Evolutionary conservation across 2,113 vertebrate species (phyloP).

Genomic region (Piprites chloris): DNA sequence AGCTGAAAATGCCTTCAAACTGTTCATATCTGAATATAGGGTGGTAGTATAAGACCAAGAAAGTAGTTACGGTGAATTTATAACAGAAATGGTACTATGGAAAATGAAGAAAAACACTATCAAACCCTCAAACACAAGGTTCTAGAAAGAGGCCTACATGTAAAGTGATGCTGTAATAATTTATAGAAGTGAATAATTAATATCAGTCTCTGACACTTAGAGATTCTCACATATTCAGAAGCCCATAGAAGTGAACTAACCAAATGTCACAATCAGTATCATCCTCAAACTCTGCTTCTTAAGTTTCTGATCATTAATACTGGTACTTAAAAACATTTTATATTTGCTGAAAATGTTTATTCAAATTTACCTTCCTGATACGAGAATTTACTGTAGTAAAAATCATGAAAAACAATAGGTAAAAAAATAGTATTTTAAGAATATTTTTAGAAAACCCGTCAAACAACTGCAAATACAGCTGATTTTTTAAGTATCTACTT

Average conservation of each 20-base stretch:
- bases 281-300: background rate
- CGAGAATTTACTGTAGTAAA: constrained; percentile 51
- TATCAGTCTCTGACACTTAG: constrained; percentile 2
- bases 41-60: constrained; percentile 20
- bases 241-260: background rate
- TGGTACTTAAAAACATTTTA: constrained; percentile 50
- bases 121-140: constrained; percentile 5
- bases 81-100: constrained; percentile 40
- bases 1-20: constrained; percentile 56
- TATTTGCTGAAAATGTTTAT: constrained; percentile 20
- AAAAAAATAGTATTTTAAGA: constrained; percentile 70
- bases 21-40: constrained; percentile 61
- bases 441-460: constrained; percentile 67
- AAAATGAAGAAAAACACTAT: constrained; percentile 19
- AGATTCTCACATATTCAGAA: background rate
- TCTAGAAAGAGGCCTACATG: constrained; percentile 55
- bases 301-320: constrained; percentile 44
- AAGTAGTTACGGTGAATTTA: constrained; percentile 36
- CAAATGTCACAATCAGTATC: constrained; percentile 9
- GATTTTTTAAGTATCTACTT: constrained; percentile 49
- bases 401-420: constrained; percentile 53
- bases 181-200: constrained; percentile 44
- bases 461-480: constrained; percentile 54
- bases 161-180: constrained; percentile 60
- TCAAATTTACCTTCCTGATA: constrained; percentile 42